phyloP scores from a whole-genome alignment of 2,888 invertebrate species.

The Zhuqinia jingwanae region DNA sequence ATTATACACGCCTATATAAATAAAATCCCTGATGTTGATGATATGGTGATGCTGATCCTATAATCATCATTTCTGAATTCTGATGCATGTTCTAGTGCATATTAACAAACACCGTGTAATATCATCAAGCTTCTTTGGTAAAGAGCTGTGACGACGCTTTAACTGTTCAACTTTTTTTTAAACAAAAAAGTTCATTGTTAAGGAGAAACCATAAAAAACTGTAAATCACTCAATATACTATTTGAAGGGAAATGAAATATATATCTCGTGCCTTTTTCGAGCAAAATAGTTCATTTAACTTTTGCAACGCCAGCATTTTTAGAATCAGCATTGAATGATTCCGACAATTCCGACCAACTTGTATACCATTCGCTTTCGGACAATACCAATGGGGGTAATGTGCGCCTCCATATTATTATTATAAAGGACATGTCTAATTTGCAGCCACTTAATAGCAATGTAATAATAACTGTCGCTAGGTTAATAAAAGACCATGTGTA shows the following conservation, averaged over 20 bases:
- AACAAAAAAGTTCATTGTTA: slow-evolving; percentile 36
- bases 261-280: neutral
- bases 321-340: too few relatives aligned
- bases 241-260: neutral
- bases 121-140: too few relatives aligned
- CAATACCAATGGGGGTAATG: too few relatives aligned
- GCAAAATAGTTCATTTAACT: slow-evolving; percentile 23
- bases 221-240: slow-evolving; percentile 15
- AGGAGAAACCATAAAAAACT: slow-evolving; percentile 29
- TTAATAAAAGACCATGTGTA: neutral
- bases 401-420: too few relatives aligned
- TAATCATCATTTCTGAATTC: slow-evolving; percentile 8
- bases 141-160: too few relatives aligned
- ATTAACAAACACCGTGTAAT: neutral
- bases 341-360: too few relatives aligned
- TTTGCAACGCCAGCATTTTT: too few relatives aligned
- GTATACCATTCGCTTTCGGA: too few relatives aligned
- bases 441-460: too few relatives aligned
- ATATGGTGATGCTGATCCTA: neutral
- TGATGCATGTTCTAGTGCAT: slow-evolving; percentile 22
- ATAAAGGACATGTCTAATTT: too few relatives aligned
- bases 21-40: neutral
- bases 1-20: neutral
- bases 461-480: too few relatives aligned
- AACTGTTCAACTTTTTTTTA: slow-evolving; percentile 1